phyloP scores from a whole-genome alignment of 2,888 invertebrate genomes.

The Deilephila elpenor region DNA sequence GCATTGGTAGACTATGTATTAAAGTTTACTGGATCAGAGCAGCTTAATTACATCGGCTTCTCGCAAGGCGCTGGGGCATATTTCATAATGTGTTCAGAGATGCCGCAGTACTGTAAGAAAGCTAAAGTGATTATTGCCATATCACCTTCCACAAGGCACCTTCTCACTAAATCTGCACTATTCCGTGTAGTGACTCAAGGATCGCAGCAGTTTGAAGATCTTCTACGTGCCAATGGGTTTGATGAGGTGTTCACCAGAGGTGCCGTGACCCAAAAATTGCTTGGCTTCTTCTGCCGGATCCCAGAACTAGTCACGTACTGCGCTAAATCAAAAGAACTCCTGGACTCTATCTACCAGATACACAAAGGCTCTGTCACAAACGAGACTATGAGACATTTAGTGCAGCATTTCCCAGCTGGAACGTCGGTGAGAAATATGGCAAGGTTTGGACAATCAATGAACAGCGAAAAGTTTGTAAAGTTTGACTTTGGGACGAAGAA shows the following conservation, averaged over 20 bases:
- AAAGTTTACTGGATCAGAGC: conserved; percentile 51
- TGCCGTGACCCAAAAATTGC: conserved; percentile 55
- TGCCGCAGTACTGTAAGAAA: conserved; percentile 87
- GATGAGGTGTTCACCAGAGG: conserved; percentile 63
- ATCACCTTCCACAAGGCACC: conserved; percentile 85
- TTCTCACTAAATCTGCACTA: conserved; percentile 64
- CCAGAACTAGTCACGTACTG: conserved; percentile 52
- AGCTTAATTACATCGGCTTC: conserved; percentile 86
- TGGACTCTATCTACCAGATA: conserved; percentile 51
- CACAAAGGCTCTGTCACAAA: conserved; percentile 62
- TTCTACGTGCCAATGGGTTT: conserved; percentile 48
- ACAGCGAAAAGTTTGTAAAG: conserved; percentile 55
- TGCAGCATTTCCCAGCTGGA: conserved; percentile 65
- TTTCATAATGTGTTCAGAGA: conserved; percentile 87
- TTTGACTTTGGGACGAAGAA: conserved; percentile 62
- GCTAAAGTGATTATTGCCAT: conserved; percentile 84
- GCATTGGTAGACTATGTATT: conserved; percentile 76
- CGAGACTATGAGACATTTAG: conserved; percentile 53
- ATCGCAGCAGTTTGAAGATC: conserved; percentile 45
- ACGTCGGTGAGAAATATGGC: conserved; percentile 64
- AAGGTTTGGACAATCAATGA: conserved; percentile 64
- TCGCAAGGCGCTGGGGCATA: conserved; percentile 89
- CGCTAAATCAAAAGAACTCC: conserved; percentile 40
- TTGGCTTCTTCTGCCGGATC: conserved; percentile 61
- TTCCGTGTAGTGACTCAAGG: conserved; percentile 46